Evolutionary conservation across 1,140 invertebrate genomes (phyloP).

Genomic region (Gonioctena quinquepunctata): DNA sequence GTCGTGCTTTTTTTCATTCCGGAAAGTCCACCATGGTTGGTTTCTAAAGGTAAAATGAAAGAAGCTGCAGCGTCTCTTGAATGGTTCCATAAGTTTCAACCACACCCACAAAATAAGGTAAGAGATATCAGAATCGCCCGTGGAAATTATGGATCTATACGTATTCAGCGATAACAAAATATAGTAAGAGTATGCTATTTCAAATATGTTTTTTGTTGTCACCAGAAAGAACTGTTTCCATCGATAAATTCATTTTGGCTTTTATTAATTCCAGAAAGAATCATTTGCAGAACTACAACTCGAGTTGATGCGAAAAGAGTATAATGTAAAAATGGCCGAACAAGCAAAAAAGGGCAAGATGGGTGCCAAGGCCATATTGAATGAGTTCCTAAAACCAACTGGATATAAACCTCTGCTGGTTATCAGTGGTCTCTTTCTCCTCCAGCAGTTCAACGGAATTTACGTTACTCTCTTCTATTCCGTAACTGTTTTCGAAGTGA

Average conservation of each 20-base stretch:
- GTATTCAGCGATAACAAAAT: no score
- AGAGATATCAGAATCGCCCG: no score
- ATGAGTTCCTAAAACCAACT: slow-evolving; percentile 58
- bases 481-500: slow-evolving; percentile 64
- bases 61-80: slow-evolving; percentile 61
- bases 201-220: no score
- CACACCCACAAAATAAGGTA: slow-evolving; percentile 48
- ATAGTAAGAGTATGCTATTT: no score
- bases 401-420: slow-evolving; percentile 65
- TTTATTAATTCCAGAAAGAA: slow-evolving; percentile 20
- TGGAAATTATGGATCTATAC: no score
- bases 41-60: slow-evolving; percentile 60
- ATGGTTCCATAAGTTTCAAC: slow-evolving; percentile 55
- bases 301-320: slow-evolving; percentile 52
- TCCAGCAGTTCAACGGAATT: slow-evolving; percentile 67
- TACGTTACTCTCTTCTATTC: slow-evolving; percentile 74
- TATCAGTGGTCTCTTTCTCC: slow-evolving; percentile 61
- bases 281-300: slow-evolving; percentile 52
- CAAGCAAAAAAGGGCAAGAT: slow-evolving; percentile 23
- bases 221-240: no score
- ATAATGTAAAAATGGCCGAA: slow-evolving; percentile 54
- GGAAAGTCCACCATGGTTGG: slow-evolving; percentile 70
- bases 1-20: slow-evolving; percentile 64
- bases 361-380: slow-evolving; percentile 46
- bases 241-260: no score